A percentile compares a stretch with the other conserved stretches of the same genome.
phyloP scores from a whole-genome alignment of 1,140 invertebrate genomes.

The Drosophila mayri region DNA sequence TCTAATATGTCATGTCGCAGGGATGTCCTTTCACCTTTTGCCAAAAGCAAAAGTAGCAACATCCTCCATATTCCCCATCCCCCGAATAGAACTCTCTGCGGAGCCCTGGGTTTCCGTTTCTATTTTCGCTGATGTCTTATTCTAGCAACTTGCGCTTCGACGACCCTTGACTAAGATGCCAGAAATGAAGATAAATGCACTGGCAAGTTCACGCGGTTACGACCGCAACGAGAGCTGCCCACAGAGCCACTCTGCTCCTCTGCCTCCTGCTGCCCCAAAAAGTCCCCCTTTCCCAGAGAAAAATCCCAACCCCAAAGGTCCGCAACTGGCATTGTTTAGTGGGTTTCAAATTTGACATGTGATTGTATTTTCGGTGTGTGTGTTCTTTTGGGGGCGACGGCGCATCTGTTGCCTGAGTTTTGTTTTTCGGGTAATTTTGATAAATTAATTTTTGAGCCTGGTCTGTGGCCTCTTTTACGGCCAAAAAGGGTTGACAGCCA shows the following conservation, averaged over 20 bases:
- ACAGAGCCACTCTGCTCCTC: slow-evolving; percentile 46
- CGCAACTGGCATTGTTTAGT: slow-evolving; percentile 67
- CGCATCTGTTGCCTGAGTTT: slow-evolving; percentile 58
- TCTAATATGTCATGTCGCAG: slow-evolving; percentile 81
- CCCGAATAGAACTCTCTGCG: slow-evolving; percentile 7
- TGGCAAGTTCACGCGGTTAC: slow-evolving; percentile 75
- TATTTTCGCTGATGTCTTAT: slow-evolving; percentile 73
- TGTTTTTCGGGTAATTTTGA: slow-evolving; percentile 70
- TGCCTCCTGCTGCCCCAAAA: slow-evolving; percentile 32
- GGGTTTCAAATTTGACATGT: slow-evolving; percentile 82
- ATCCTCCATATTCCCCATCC: not conserved
- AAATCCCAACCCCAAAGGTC: slow-evolving; percentile 33
- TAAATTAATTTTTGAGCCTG: slow-evolving; percentile 80
- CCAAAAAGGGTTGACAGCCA: slow-evolving; percentile 75
- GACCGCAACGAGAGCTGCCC: slow-evolving; percentile 72
- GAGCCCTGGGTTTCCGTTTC: slow-evolving; percentile 57
- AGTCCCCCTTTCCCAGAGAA: not conserved
- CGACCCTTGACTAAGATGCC: slow-evolving; percentile 59
- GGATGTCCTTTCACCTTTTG: slow-evolving; percentile 77
- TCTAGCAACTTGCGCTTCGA: slow-evolving; percentile 59
- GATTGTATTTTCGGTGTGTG: slow-evolving; percentile 68
- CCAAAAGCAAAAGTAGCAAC: slow-evolving; percentile 19
- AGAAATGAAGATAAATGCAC: slow-evolving; percentile 82
- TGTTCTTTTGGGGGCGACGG: not conserved
- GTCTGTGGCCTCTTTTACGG: slow-evolving; percentile 36